Evolutionary conservation across 2,888 invertebrate species (phyloP).

Genomic region (Watsonalla cultraria): DNA sequence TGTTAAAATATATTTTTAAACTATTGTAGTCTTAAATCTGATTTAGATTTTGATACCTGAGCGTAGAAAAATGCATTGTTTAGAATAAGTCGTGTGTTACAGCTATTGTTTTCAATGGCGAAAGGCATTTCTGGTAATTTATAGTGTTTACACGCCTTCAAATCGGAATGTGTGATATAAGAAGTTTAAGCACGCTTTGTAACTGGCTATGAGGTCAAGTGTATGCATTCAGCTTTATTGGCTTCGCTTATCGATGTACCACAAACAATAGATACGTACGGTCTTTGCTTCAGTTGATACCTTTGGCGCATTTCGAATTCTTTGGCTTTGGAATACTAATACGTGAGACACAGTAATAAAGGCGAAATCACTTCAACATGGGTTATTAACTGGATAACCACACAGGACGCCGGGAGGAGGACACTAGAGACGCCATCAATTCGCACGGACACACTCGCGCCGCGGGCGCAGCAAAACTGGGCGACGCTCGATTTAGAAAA

Average conservation of each 20-base stretch:
- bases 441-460: constrained; percentile 21
- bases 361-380: constrained; percentile 55
- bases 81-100: constrained; percentile 36
- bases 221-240: constrained; percentile 19
- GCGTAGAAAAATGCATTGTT: constrained; percentile 55
- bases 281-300: constrained; percentile 72
- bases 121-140: constrained; percentile 31
- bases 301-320: constrained; percentile 64
- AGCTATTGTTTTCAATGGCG: constrained; percentile 49
- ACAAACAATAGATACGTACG: constrained; percentile 57
- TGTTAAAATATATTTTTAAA: constrained; percentile 26
- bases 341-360: constrained; percentile 25
- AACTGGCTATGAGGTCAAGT: constrained; percentile 37
- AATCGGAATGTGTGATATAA: constrained; percentile 33
- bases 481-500: constrained; percentile 37
- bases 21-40: neutral
- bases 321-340: constrained; percentile 33
- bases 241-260: constrained; percentile 15
- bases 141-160: constrained; percentile 31
- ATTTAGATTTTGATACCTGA: neutral
- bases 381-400: constrained; percentile 51
- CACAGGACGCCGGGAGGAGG: constrained; percentile 37
- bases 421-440: constrained; percentile 36
- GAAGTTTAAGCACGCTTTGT: constrained; percentile 33
- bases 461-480: constrained; percentile 35